phyloP scores from a whole-genome alignment of 2,888 invertebrate genomes.

The Alloscopus bannaensis region DNA sequence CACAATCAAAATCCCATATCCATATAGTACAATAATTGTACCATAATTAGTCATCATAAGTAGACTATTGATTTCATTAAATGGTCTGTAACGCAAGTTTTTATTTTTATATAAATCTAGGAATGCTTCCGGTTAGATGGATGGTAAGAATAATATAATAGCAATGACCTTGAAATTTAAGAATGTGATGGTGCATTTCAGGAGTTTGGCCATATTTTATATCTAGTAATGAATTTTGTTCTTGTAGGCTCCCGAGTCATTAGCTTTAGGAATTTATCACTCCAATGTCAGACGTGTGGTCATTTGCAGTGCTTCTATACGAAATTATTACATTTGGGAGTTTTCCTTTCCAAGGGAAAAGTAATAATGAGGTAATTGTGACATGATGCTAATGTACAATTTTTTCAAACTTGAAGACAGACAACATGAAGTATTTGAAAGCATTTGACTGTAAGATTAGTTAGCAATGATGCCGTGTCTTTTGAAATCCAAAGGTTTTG shows the following conservation, averaged over 20 bases:
- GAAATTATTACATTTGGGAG: conserved; percentile 92
- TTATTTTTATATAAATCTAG: conserved; percentile 74
- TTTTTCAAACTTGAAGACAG: neutral
- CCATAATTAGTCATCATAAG: too few species aligned
- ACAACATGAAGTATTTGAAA: neutral
- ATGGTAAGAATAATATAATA: conserved; percentile 78
- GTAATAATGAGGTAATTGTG: conserved; percentile 87
- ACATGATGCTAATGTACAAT: neutral
- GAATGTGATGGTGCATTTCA: too few species aligned
- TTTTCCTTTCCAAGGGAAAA: conserved; percentile 91
- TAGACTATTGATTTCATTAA: too few species aligned
- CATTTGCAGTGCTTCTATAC: conserved; percentile 90
- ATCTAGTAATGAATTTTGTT: neutral
- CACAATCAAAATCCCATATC: neutral
- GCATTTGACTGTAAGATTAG: neutral
- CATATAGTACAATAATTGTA: neutral
- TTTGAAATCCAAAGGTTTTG: conserved; percentile 75
- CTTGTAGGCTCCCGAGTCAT: conserved; percentile 85
- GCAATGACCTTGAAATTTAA: too few species aligned
- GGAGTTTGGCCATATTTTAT: too few species aligned
- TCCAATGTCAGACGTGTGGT: conserved; percentile 92
- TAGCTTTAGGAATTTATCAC: conserved; percentile 89
- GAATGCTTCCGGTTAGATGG: conserved; percentile 92
- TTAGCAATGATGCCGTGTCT: conserved; percentile 7
- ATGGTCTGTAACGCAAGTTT: too few species aligned